Percentiles rank a stretch among this genome's conserved stretches.
These are phyloP conservation scores for Chromobotia macracanthus DNA, from an alignment of 2,797 vertebrate species.

Conservation along the genomic window DNA sequence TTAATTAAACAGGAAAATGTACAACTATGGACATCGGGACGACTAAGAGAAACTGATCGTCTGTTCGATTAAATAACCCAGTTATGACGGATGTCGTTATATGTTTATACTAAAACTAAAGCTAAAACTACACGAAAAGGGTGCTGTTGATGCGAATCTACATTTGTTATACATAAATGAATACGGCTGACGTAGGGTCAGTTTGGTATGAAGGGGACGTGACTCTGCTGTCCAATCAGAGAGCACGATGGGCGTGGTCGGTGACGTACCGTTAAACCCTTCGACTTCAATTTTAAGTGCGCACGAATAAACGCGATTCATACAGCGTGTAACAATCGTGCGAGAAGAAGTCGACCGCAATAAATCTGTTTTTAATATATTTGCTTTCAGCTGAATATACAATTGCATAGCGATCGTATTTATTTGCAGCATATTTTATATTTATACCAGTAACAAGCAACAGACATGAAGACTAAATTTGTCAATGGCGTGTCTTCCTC, in stretches of 20 bases:
- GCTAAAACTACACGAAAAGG: no score
- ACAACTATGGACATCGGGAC: no score
- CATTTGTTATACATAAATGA: background rate
- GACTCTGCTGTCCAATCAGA: constrained; percentile 51
- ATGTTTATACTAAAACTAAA: no score
- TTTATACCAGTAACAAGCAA: background rate
- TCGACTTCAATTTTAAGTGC: constrained; percentile 30
- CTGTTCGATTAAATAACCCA: no score
- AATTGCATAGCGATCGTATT: background rate
- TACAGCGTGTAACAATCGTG: background rate
- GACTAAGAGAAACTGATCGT: no score
- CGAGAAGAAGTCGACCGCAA: background rate
- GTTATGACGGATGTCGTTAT: no score
- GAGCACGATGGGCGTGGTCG: constrained; percentile 22
- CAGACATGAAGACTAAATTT: constrained; percentile 92
- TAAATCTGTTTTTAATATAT: background rate
- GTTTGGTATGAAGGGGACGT: constrained; percentile 43
- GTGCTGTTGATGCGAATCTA: no score
- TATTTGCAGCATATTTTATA: background rate
- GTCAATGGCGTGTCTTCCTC: constrained; percentile 87
- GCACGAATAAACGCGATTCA: constrained; percentile 6
- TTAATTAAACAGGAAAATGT: no score
- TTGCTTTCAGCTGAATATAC: background rate
- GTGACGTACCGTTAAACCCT: constrained; percentile 47
- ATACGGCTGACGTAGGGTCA: background rate